These are phyloP conservation scores for Drosophila mercatorum DNA, from an alignment of 2,888 invertebrate genomes.

Conservation along the genomic window DNA sequence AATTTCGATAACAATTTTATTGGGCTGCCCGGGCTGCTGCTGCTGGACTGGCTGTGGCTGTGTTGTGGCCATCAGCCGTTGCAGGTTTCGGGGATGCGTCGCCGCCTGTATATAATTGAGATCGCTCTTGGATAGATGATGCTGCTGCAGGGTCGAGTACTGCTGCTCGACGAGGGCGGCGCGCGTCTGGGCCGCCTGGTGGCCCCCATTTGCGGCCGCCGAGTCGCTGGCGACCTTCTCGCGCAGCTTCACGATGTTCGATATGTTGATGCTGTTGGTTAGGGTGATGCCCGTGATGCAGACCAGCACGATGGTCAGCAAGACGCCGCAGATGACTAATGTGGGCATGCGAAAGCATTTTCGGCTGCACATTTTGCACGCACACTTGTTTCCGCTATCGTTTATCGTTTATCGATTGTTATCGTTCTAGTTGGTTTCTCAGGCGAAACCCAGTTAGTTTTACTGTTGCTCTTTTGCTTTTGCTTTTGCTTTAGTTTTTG, in stretches of 20 bases:
- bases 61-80: slow-evolving; percentile 57
- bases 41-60: slow-evolving; percentile 27
- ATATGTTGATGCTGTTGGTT: slow-evolving; percentile 84
- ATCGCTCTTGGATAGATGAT: slow-evolving; percentile 81
- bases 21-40: slow-evolving; percentile 45
- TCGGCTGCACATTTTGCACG: slow-evolving; percentile 82
- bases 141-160: slow-evolving; percentile 81
- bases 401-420: slow-evolving; percentile 22
- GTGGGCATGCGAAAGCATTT: slow-evolving; percentile 84
- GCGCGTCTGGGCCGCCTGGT: slow-evolving; percentile 82
- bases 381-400: background rate
- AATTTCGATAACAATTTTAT: slow-evolving; percentile 83
- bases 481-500: slow-evolving; percentile 5
- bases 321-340: slow-evolving; percentile 84
- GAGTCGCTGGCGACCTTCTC: slow-evolving; percentile 84
- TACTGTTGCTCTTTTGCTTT: background rate
- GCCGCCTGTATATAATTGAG: slow-evolving; percentile 82
- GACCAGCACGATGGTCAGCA: slow-evolving; percentile 85
- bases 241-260: slow-evolving; percentile 83
- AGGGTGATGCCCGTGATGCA: slow-evolving; percentile 86
- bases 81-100: slow-evolving; percentile 82
- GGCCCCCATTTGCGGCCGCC: slow-evolving; percentile 82
- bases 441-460: background rate
- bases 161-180: slow-evolving; percentile 83
- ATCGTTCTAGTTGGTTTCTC: background rate